Conservation (phyloP, 2,888 invertebrate species). For the Desoria tigrina region DNA sequence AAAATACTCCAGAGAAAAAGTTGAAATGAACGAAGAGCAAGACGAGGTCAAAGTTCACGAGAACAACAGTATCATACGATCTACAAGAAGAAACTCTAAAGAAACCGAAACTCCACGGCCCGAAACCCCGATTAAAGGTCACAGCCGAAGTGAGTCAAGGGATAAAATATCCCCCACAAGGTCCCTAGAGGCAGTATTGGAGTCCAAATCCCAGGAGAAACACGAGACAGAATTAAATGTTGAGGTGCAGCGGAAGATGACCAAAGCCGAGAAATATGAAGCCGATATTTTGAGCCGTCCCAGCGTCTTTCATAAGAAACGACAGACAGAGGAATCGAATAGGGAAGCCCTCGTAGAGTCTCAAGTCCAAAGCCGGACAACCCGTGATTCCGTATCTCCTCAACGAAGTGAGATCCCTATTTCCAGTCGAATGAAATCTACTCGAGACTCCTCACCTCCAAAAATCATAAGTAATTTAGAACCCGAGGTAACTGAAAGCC, state of each 20-base stretch:
- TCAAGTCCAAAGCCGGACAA: not conserved
- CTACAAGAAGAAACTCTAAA: conserved; percentile 13
- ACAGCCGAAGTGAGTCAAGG: not conserved
- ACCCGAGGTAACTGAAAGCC: not conserved
- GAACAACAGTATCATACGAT: not conserved
- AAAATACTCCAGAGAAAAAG: conserved; percentile 35
- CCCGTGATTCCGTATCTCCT: conserved; percentile 26
- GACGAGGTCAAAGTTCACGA: not conserved
- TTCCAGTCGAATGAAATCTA: conserved; percentile 33
- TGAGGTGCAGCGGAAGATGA: not conserved
- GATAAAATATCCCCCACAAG: not conserved
- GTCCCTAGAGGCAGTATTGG: not conserved
- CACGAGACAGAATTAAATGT: not conserved
- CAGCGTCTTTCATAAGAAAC: conserved; percentile 33
- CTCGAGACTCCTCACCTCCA: conserved; percentile 33
- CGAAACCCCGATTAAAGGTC: not conserved
- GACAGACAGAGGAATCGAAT: conserved; percentile 13
- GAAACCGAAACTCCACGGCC: conserved; percentile 2
- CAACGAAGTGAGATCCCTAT: conserved; percentile 40
- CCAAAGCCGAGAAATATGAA: conserved; percentile 47
- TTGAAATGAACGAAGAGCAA: conserved; percentile 4
- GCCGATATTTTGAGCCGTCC: conserved; percentile 51
- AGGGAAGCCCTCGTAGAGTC: not conserved
- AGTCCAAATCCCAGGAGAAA: too few relatives aligned
- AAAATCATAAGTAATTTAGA: conserved; percentile 11